phyloP scores from a whole-genome alignment of 2,113 vertebrate genomes.

The Corythornis vintsioides region DNA sequence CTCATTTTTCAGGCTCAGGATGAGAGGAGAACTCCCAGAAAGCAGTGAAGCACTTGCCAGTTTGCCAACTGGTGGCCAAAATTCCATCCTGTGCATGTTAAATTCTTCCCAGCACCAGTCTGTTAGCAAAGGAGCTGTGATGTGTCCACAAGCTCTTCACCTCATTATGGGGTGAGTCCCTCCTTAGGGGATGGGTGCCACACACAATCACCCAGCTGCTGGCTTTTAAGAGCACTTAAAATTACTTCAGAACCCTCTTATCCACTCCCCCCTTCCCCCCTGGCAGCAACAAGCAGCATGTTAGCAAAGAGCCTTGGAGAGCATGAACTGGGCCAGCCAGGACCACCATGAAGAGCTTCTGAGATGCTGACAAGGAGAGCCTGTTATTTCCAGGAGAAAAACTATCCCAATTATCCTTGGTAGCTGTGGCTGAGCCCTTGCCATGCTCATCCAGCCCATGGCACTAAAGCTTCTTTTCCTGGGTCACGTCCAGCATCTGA shows the following conservation, averaged over 20 bases:
- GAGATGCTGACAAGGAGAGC: neutral
- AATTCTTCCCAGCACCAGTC: neutral
- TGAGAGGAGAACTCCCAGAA: neutral
- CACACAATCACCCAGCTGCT: neutral
- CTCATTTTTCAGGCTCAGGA: neutral
- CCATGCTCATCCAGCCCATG: neutral
- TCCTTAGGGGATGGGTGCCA: neutral
- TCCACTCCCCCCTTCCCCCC: neutral
- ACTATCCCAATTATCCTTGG: too few species aligned
- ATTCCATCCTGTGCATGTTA: fast-evolving
- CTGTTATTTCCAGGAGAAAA: neutral
- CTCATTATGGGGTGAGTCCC: neutral
- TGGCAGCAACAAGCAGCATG: neutral
- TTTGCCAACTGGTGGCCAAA: neutral
- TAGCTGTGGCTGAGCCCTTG: neutral
- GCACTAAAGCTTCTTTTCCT: neutral
- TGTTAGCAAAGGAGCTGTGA: neutral
- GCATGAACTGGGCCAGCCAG: fast-evolving
- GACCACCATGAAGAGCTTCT: neutral
- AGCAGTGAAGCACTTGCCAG: neutral
- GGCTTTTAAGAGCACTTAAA: neutral
- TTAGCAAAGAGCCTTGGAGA: neutral
- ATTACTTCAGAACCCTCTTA: neutral
- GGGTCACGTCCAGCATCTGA: neutral
- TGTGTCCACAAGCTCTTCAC: neutral